Evolutionary conservation across 2,113 vertebrate genomes (phyloP), one percentile per base, ranked within the genome.

Genomic region (Misgurnus mizolepis): DNA sequence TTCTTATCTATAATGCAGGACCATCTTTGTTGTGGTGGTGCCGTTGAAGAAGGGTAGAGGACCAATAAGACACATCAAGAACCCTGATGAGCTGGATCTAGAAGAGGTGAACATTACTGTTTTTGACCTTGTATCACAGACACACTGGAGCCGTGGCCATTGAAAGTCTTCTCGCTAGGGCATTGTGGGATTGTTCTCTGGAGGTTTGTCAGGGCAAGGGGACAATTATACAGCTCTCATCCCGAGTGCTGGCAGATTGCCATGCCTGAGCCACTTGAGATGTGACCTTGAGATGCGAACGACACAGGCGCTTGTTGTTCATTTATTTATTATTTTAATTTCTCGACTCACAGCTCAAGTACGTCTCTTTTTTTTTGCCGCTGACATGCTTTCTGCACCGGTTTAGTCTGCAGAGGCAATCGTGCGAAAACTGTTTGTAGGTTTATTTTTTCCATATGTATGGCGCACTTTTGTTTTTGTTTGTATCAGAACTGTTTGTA

Each of bases 71-170:
- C 92, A 94, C 0, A 89, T 94, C 83, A 95, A 93, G 72, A 96
- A 91, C 86, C 96, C 97, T 0, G 96, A 98, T 87, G 96, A 99
- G 82, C 96, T 96, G 93, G 96, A 98, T 81, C 93, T 99, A 84
- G 97, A 99, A 80, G 96, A 98, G 95, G 97, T 98, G 86, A 65
- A 78, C 50, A 12, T 39, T 39, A 40, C 49, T 43, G 40, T n/a
- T 15, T 62, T 53, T 65, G 40, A 39, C 66, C 55, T 70, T 41
- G 43, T 50, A 22, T 69, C 14, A 4, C 56, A 12, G 56, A 62
- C 58, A 27, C 14, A 47, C n/a, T 49, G 34, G 66, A 69, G 76
- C 53, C 58, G 3, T 12, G 18, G 75, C 2, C 34, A 22, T 39
- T 5, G 6, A 66, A 64, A 55, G 45, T 41, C 27, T 40, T 41